These are phyloP conservation scores for Callithrix jacchus DNA, from an alignment of 2,113 vertebrate species.

Conservation along the genomic window DNA sequence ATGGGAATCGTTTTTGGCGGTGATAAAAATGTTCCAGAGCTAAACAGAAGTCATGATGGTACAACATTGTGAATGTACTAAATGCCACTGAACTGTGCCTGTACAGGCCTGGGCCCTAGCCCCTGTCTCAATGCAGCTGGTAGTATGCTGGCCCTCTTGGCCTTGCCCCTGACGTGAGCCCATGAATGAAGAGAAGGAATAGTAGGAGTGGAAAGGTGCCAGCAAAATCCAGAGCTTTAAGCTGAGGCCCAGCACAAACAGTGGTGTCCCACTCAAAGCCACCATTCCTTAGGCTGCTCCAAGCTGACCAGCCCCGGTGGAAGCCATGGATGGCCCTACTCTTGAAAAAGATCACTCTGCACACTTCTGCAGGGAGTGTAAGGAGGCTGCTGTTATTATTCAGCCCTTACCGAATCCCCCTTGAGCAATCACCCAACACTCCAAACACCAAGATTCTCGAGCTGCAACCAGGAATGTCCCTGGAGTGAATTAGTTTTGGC, in stretches of 20 bases:
- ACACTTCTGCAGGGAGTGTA: neutral
- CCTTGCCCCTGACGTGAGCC: neutral
- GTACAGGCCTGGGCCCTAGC: neutral
- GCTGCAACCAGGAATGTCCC: conserved; percentile 65
- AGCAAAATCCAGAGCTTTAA: conserved; percentile 16
- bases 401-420: neutral
- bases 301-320: neutral
- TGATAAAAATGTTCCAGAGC: conserved; percentile 20
- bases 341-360: neutral
- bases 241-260: conserved; percentile 32
- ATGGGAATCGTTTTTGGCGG: neutral
- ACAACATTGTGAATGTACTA: neutral
- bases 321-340: neutral
- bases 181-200: neutral
- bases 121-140: neutral
- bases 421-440: conserved; percentile 63
- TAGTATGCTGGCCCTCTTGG: neutral
- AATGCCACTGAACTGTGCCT: neutral
- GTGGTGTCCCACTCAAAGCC: neutral
- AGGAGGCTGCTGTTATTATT: neutral
- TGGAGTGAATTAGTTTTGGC: conserved; percentile 66
- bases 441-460: conserved; percentile 65
- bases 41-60: neutral
- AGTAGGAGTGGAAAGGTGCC: neutral
- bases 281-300: neutral